Percentiles rank a stretch among this genome's conserved stretches.
Evolutionary conservation across 2,113 vertebrate genomes (phyloP).

Genomic region (Tetrax tetrax): DNA sequence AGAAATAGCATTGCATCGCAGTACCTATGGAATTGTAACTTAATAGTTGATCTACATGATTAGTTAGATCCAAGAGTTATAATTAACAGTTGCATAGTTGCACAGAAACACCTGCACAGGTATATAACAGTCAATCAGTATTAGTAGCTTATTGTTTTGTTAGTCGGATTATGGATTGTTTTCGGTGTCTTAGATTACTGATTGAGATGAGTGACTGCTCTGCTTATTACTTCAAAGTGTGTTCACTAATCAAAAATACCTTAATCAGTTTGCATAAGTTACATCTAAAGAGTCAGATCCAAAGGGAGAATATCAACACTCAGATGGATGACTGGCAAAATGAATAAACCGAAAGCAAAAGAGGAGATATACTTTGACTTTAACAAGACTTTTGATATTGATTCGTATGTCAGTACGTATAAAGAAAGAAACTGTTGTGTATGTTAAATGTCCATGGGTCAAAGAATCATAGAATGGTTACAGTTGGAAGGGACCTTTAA

Average conservation of each 20-base stretch:
- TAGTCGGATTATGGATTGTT: not conserved
- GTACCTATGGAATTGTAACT: too few relatives aligned
- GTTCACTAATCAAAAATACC: not conserved
- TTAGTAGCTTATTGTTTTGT: not conserved
- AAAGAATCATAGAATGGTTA: too few relatives aligned
- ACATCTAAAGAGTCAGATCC: not conserved
- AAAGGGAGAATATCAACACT: not conserved
- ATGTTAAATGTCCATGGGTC: not conserved
- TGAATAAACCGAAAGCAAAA: not conserved
- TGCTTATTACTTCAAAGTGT: not conserved
- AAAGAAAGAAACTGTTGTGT: not conserved
- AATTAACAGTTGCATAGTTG: not conserved
- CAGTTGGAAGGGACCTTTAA: too few relatives aligned
- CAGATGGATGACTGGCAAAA: not conserved
- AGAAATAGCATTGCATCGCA: accelerated
- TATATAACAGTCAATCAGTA: not conserved
- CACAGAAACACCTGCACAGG: not conserved
- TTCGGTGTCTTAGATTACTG: not conserved
- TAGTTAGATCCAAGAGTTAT: not conserved
- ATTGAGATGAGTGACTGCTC: not conserved
- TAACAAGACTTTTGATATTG: not conserved
- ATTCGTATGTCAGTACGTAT: not conserved
- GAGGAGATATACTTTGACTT: not conserved
- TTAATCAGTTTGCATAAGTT: not conserved
- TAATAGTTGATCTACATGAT: not conserved